phyloP scores from a whole-genome alignment of 2,888 invertebrate genomes.

The Omphaloscelis lunosa region DNA sequence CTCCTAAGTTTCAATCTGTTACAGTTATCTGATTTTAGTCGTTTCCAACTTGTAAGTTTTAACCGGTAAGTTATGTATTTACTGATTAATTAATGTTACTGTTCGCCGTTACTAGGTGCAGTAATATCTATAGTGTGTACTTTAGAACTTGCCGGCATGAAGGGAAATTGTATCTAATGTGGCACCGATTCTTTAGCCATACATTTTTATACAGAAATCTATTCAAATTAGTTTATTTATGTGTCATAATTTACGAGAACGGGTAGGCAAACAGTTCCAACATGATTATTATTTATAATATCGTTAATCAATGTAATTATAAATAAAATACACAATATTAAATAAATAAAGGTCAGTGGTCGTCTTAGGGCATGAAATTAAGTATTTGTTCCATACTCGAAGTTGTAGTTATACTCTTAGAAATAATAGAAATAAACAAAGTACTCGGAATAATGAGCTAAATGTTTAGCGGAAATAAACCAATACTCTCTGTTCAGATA shows the following conservation, averaged over 20 bases:
- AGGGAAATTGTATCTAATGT: conserved; percentile 6
- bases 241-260: not conserved
- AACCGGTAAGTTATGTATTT: conserved; percentile 46
- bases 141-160: conserved; percentile 28
- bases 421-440: not conserved
- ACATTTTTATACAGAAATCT: not conserved
- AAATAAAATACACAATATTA: not conserved
- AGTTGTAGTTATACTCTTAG: not conserved
- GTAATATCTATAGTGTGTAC: conserved; percentile 14
- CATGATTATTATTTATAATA: not conserved
- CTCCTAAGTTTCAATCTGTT: conserved; percentile 12
- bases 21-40: not conserved
- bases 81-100: conserved; percentile 17
- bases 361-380: not conserved
- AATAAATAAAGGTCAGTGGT: not conserved
- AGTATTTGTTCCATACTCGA: not conserved
- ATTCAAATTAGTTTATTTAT: not conserved
- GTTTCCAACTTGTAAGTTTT: not conserved
- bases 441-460: not conserved
- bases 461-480: conserved; percentile 5
- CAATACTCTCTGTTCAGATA: conserved; percentile 4
- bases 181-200: not conserved
- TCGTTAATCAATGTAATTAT: too few species aligned
- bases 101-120: conserved; percentile 8
- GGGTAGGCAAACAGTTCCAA: conserved; percentile 11